Evolutionary conservation across 2,113 vertebrate species (phyloP), one percentile per base, ranked within the genome.

Genomic region (Pluvialis apricaria): DNA sequence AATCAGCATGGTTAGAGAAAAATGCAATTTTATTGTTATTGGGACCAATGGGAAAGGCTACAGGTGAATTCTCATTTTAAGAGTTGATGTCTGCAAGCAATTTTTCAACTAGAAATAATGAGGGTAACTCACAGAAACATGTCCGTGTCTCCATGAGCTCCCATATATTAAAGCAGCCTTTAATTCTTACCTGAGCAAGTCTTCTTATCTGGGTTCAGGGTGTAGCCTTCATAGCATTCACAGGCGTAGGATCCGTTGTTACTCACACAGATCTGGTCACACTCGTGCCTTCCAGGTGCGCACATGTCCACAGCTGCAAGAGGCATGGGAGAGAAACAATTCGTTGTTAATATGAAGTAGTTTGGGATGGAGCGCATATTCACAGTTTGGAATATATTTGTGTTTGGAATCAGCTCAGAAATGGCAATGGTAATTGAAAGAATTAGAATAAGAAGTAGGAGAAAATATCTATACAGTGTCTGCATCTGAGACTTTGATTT

Each of bases 191-290:
- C 97, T 97, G 98, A 98, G 92, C 99, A 99, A 9, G 99, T 99
- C 87, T 97, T 99, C 95, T 98, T 98, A 96, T 99, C 99, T 64
- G 94, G 91, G 80, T 99, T 99, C 97, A 99, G 98, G 81, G 93
- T 91, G 93, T 98, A 99, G 79, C 99, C 99, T 38, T 97, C 97
- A 25, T 97, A 98, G 97, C 99, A 99, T 73, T 98, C 98, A 95
- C 99, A 99, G 97, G 96, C 97, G 96, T 98, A 98, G 85, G 98
- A 98, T 40, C 96, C 92, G 0, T 97, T 97, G 75, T 93, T 49
- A 62, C 97, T 98, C 94, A 99, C 97, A 69, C 99, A 99, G 71
- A 98, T 94, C 91, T 99, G 99, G 45, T 99, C 97, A 85, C 99
- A 99, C 65, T 98, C 96, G 0, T 99, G 98, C 24, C 77, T 96